A percentile compares a stretch with the other conserved stretches of the same genome.
phyloP scores from a whole-genome alignment of 2,888 invertebrate species.

The Cephus runcator region DNA sequence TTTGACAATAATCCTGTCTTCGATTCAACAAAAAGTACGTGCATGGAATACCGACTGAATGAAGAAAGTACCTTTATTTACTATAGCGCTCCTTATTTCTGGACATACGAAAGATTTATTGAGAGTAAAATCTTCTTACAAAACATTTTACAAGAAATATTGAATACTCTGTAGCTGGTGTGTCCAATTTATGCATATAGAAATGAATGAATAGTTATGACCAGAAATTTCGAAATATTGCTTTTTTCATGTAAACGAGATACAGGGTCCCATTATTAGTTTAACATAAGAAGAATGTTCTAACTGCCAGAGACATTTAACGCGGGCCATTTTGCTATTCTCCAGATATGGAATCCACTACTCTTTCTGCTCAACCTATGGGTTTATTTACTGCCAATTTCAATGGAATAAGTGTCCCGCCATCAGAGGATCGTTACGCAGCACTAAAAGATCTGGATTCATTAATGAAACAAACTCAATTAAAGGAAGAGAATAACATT shows the following conservation, averaged over 20 bases:
- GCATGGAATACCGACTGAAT: not conserved
- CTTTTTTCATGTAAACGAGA: not conserved
- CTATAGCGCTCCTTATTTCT: not conserved
- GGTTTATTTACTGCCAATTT: conserved; percentile 43
- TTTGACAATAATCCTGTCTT: conserved; percentile 80
- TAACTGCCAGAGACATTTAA: conserved; percentile 29
- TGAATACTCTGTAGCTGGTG: not conserved
- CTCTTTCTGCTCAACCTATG: conserved; percentile 35
- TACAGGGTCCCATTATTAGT: not conserved
- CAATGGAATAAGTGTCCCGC: conserved; percentile 53
- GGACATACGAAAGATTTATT: not conserved
- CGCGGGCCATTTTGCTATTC: conserved; percentile 32
- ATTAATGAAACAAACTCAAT: conserved; percentile 67
- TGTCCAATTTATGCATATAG: not conserved
- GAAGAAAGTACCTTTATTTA: not conserved
- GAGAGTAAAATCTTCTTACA: not conserved
- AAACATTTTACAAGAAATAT: not conserved
- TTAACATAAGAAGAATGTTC: not conserved
- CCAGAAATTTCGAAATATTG: not conserved
- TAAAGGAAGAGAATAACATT: conserved; percentile 52
- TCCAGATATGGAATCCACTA: conserved; percentile 24
- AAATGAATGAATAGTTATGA: not conserved
- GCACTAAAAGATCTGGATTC: conserved; percentile 93
- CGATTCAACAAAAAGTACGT: conserved; percentile 59
- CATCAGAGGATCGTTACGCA: conserved; percentile 90